Evolutionary conservation across 2,113 vertebrate genomes (phyloP), one percentile per base, ranked within the genome.

Genomic region (Deroptyus accipitrinus): DNA sequence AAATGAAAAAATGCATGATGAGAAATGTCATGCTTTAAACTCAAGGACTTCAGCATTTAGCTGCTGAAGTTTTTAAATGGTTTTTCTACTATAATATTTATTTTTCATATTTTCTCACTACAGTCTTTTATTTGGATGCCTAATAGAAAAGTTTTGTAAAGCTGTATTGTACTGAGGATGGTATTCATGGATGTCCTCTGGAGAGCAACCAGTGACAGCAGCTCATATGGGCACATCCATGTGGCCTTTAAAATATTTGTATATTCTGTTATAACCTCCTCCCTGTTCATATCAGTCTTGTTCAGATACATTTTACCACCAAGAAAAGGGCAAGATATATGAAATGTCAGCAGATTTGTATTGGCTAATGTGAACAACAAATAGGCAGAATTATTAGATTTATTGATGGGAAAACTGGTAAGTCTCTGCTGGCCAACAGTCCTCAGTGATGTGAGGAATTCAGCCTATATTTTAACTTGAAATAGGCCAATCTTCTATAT

Each of bases 211-310:
- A 57, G 10, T 1, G 28, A 17, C 11, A 74, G 48, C 30, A 74
- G 17, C 54, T 94, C 3, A 4, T 55, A 10, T 1, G 0, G 15
- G 13, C 3, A 3, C 16, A 22, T 27, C 28, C 13, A 17, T 14
- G 4, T 31, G n/a, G 11, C 44, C 41, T 85, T 75, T 31, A 59
- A 72, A 78, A 82, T 17, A 3, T 68, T 52, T 17, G 1, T 27
- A 3, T 44, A 2, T 63, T 67, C 42, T 79, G 39, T 11, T 23
- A 11, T 54, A 79, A 63, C 4, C 17, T 33, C 5, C 7, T 63
- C 22, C 17, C 13, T 30, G 25, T 46, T 86, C 49, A 1, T n/a
- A 57, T 74, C 27, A 52, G 25, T 77, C 49, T 66, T 66, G 12
- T 75, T 82, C 46, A 63, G 46, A 25, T n/a, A 4, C 11, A 51